Conservation (phyloP, 2,797 vertebrate genomes). For the Enteromius argenteus region DNA sequence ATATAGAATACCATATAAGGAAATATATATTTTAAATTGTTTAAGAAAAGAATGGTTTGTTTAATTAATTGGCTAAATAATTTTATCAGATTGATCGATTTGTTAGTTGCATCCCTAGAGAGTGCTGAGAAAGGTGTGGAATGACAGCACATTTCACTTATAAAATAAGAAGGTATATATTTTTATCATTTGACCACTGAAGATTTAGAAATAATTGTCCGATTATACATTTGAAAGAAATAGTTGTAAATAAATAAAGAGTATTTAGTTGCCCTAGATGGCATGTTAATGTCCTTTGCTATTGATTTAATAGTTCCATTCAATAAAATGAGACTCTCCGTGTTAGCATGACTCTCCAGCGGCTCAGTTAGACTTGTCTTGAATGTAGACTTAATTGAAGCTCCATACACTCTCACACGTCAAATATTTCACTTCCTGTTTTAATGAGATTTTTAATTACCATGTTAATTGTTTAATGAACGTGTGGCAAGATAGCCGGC, state of each 20-base stretch:
- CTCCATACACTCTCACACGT: constrained; percentile 75
- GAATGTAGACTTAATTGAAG: constrained; percentile 77
- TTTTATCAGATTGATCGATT: neutral
- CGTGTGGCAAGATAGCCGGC: constrained; percentile 72
- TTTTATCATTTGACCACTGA: neutral
- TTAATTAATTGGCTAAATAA: neutral
- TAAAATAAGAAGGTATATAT: neutral
- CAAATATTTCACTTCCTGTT: constrained; percentile 74
- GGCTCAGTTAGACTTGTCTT: constrained; percentile 3
- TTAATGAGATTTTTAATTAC: constrained; percentile 87
- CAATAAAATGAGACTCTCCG: constrained; percentile 19
- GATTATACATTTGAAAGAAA: neutral
- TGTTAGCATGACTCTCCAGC: constrained; percentile 39
- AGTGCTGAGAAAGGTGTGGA: too few relatives aligned
- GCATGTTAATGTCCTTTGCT: constrained; percentile 11
- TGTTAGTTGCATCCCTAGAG: neutral
- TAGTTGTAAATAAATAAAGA: neutral
- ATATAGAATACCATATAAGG: neutral
- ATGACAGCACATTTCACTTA: neutral
- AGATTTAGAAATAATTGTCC: neutral
- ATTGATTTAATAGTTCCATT: constrained; percentile 49
- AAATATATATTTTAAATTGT: neutral
- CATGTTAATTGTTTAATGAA: constrained; percentile 84
- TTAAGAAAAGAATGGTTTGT: too few relatives aligned
- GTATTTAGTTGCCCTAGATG: neutral